Conservation (phyloP, 2,113 vertebrate species). For the Corythaixoides concolor region DNA sequence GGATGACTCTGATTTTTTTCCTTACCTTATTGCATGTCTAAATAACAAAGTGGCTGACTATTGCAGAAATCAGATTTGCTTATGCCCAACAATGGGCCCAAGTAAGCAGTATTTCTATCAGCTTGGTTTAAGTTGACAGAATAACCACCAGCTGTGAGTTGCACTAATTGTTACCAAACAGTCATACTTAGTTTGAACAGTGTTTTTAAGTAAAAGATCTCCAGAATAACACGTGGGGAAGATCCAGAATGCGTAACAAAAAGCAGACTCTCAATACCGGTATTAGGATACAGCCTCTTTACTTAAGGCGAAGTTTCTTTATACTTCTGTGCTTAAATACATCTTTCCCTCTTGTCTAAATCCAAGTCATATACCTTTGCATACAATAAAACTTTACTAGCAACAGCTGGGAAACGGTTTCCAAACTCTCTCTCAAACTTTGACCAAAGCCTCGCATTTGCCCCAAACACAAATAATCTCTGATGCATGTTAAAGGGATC, state of each 20-base stretch:
- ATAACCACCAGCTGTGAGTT: not conserved
- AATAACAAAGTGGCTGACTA: not conserved
- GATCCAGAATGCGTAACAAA: not conserved
- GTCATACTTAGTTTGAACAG: not conserved
- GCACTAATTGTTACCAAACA: not conserved
- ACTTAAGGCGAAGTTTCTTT: not conserved
- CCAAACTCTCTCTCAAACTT: not conserved
- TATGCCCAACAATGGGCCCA: not conserved
- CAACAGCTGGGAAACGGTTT: not conserved
- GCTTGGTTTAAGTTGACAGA: not conserved
- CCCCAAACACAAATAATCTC: not conserved
- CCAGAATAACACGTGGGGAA: not conserved
- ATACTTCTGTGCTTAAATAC: not conserved
- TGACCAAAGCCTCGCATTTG: not conserved
- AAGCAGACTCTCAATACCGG: not conserved
- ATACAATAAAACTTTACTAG: not conserved
- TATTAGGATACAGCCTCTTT: not conserved
- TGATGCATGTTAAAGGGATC: not conserved
- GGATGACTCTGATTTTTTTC: not conserved
- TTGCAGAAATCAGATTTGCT: not conserved
- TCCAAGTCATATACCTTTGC: not conserved
- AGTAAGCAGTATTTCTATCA: not conserved
- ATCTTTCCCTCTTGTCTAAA: not conserved
- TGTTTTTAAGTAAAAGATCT: not conserved
- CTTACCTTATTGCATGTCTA: not conserved